Base-by-base conservation (phyloP, 2,113 vertebrate species). In the Anser cygnoides region DNA sequence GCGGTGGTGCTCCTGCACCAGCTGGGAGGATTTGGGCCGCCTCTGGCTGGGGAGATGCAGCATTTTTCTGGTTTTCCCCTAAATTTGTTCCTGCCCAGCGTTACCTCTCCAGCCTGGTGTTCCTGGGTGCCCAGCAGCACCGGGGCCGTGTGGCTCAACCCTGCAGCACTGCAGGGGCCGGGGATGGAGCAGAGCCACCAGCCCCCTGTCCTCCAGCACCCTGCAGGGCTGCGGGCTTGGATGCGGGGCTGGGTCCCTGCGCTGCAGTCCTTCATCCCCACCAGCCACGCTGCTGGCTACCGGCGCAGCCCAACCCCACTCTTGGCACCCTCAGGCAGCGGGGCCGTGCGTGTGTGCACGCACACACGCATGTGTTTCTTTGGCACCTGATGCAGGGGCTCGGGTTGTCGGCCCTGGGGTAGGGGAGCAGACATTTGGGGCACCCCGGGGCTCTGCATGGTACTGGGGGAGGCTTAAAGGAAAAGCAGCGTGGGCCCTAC, bases 11-110 rank as follows among this genome's bases (percentile, higher is more conserved):
- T 86, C 90, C 20, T 70, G 81, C 85, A 22, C 10, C 2, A 5
- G 43, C 10, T 44, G 71, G 52, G 70, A 92, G 87, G 43, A 61
- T 35, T 19, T 65, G 84, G 91, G 74, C 87, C 79, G 90, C 62
- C 71, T 82, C 78, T 94, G 62, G 82, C 67, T 87, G 70, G 58
- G 71, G 87, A 79, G 72, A 79, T 49, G 74, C 74, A 87, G 70
- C 52, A 33, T 68, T 52, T 82, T 18, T 26, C 58, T 52, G 67
- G 55, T 11, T n/a, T 95, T 90, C 54, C 66, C 43, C 61, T 70
- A 5, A 4, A 4, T 61, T 78, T 4, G 0, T 67, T 91, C 61
- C 52, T 72, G 13, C 43, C 54, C 2, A 3, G 70, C 29, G 15
- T 90, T 43, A 11, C 75, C 82, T 73, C 62, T 84, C 81, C 72